A percentile compares a stretch with the other conserved stretches of the same genome.
phyloP scores from a whole-genome alignment of 2,797 vertebrate species.

The Valencia hispanica region DNA sequence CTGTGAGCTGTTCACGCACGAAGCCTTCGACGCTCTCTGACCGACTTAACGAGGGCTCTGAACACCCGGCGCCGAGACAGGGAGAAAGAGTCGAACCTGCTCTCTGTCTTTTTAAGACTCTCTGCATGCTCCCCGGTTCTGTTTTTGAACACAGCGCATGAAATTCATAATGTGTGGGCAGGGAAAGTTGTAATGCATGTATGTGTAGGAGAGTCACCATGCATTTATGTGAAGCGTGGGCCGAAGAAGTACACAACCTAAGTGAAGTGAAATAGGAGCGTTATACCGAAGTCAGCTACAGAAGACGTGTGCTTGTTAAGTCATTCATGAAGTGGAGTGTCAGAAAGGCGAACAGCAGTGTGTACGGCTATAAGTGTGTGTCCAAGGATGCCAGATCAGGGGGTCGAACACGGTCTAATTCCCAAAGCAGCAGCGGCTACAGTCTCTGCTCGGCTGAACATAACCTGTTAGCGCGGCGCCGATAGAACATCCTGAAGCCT shows the following conservation, averaged over 20 bases:
- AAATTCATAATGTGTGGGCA: slow-evolving; percentile 24
- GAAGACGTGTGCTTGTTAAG: slow-evolving; percentile 21
- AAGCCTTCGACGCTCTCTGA: slow-evolving; percentile 14
- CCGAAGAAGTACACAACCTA: neutral
- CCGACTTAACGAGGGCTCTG: slow-evolving; percentile 32
- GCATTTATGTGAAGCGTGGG: neutral
- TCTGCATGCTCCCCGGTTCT: neutral
- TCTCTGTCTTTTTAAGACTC: neutral
- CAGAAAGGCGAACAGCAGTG: slow-evolving; percentile 22
- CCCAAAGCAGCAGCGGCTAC: slow-evolving; percentile 35
- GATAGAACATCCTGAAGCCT: slow-evolving; percentile 38
- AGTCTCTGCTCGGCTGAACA: slow-evolving; percentile 22
- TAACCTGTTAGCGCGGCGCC: slow-evolving; percentile 27
- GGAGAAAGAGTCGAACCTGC: neutral
- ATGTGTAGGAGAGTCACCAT: slow-evolving; percentile 2
- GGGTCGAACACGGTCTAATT: slow-evolving; percentile 55
- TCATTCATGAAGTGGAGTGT: slow-evolving; percentile 42
- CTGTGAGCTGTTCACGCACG: slow-evolving; percentile 11
- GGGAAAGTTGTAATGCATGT: slow-evolving; percentile 21
- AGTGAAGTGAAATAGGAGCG: slow-evolving; percentile 2
- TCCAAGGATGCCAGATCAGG: slow-evolving; percentile 54
- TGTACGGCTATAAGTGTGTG: slow-evolving; percentile 8
- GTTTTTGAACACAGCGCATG: slow-evolving; percentile 18
- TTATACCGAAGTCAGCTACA: slow-evolving; percentile 19
- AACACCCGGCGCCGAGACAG: slow-evolving; percentile 2